Base-by-base conservation (phyloP, 2,113 vertebrate genomes). In the Cygnus buccinator region DNA sequence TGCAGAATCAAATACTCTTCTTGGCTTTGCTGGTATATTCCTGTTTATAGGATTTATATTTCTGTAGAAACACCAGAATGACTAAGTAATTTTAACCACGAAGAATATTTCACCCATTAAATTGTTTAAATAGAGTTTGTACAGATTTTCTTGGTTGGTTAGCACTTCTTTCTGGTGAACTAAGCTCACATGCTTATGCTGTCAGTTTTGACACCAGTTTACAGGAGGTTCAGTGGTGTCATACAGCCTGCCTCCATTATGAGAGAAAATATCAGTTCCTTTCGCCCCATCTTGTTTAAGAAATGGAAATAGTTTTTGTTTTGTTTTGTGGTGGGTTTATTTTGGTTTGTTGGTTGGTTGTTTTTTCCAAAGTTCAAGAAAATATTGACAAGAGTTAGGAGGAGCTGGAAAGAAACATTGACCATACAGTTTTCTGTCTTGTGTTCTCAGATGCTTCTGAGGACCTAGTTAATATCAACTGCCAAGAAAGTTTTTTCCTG, bases 401-500 rank as follows among this genome's bases (percentile, higher is more conserved):
- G 26, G 68, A 86, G 23, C 50, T 80, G 70, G 61, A 87, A 91
- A 54, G 8, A 70, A 74, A 31, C 57, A 78, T 13, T 84, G 66
- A 39, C 37, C 50, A 3, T 33, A 21, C 2, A 87, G 57, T 48
- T 91, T 57, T 19, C 48, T 81, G 1, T 75, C 62, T 39, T 86
- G 28, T 90, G 25, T 81, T 89, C 66, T 71, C 55, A 86, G 59
- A 23, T 77, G 63, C 63, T 84, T 76, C 6, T 90, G 73, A 76
- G 6, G 35, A 21, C 46, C 68, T 39, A 29, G 2, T 74, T 89
- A 50, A 22, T 74, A 77, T 48, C 58, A 68, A 3, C 26, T 75
- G 71, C 78, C 78, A 88, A 68, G 35, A 94, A 61, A 46, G 29
- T 44, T 93, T 52, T 91, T 87, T 55, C 71, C 89, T 91, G 74